A percentile compares a stretch with the other conserved stretches of the same genome.
These are phyloP conservation scores for Argyra leucocephala DNA, from an alignment of 2,888 invertebrate genomes.

Conservation along the genomic window DNA sequence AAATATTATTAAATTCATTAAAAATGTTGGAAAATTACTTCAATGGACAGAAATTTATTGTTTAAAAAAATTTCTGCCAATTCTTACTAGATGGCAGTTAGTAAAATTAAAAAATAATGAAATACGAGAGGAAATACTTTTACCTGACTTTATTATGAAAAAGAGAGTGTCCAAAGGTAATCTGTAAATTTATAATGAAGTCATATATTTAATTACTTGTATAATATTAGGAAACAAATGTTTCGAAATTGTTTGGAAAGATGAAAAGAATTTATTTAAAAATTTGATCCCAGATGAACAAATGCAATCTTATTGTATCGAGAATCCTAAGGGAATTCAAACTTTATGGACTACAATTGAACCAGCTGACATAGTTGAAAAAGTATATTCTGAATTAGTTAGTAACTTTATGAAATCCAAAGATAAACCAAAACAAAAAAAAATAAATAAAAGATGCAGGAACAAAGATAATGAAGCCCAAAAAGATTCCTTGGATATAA, in stretches of 20 bases:
- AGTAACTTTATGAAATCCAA: constrained; percentile 50
- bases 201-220: neutral
- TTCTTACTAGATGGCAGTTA: constrained; percentile 68
- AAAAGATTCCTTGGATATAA: constrained; percentile 25
- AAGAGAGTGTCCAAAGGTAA: constrained; percentile 48
- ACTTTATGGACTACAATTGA: constrained; percentile 59
- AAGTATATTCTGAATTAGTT: constrained; percentile 56
- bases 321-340: constrained; percentile 43
- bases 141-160: constrained; percentile 50
- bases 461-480: constrained; percentile 33
- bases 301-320: constrained; percentile 44
- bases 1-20: constrained; percentile 58
- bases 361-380: constrained; percentile 53
- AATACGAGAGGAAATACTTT: constrained; percentile 33
- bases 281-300: constrained; percentile 54
- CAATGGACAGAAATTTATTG: constrained; percentile 68
- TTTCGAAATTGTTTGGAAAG: constrained; percentile 64
- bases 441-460: constrained; percentile 28
- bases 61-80: constrained; percentile 66
- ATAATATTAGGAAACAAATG: constrained; percentile 51
- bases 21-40: constrained; percentile 55
- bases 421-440: constrained; percentile 47
- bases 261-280: constrained; percentile 49
- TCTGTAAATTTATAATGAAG: neutral
- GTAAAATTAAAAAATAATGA: constrained; percentile 21